Conservation (phyloP, 2,113 vertebrate genomes). For the Merops nubicus region DNA sequence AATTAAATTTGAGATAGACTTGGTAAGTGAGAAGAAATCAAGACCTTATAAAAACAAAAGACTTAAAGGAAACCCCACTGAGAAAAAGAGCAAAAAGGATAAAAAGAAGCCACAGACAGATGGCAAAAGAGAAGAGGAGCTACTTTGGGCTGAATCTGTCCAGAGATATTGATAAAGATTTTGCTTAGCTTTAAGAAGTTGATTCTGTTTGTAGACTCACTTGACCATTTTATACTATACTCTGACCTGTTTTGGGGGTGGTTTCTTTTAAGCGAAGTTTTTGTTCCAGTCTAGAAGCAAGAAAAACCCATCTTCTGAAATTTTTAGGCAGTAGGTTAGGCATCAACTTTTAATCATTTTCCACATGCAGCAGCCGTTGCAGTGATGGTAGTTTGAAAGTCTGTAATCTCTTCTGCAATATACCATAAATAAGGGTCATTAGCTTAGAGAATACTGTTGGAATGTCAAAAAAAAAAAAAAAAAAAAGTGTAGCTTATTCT, state of each 20-base stretch:
- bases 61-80: not conserved
- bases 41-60: conserved; percentile 63
- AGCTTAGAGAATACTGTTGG: not conserved
- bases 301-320: not conserved
- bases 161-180: conserved; percentile 75
- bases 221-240: not conserved
- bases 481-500: not conserved
- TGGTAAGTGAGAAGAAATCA: conserved; percentile 42
- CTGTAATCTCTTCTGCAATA: not conserved
- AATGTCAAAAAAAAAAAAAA: too few species aligned
- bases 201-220: not conserved
- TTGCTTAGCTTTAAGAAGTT: not conserved
- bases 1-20: not conserved
- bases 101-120: conserved; percentile 73
- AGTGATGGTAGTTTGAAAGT: not conserved
- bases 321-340: not conserved
- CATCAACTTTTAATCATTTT: not conserved
- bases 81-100: conserved; percentile 71
- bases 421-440: not conserved
- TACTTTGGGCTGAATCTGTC: conserved; percentile 87
- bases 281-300: not conserved
- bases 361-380: not conserved
- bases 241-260: not conserved
- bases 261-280: not conserved
- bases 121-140: conserved; percentile 85